phyloP scores from a whole-genome alignment of 2,113 vertebrate species.

The Scortum barcoo region DNA sequence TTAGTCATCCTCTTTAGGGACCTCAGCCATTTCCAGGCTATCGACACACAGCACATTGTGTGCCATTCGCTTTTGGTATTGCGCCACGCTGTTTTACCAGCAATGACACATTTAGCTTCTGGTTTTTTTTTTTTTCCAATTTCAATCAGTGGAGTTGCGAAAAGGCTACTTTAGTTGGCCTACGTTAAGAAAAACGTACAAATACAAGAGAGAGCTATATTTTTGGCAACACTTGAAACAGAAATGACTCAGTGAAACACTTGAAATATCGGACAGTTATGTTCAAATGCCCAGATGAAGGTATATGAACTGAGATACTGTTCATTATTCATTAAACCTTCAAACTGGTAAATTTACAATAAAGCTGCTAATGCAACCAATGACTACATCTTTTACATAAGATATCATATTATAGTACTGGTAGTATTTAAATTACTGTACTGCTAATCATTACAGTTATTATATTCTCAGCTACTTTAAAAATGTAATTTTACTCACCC shows the following conservation, averaged over 20 bases:
- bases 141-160: background rate
- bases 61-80: constrained; percentile 28
- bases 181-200: background rate
- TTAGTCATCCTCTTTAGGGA: constrained; percentile 4
- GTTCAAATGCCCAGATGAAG: background rate
- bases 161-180: background rate
- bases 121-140: constrained; percentile 16
- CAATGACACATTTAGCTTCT: constrained; percentile 3
- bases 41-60: background rate
- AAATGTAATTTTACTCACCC: background rate
- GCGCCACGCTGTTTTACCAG: background rate
- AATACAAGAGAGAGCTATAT: background rate
- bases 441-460: too few species aligned
- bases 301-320: background rate
- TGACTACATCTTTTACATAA: background rate
- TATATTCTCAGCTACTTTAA: background rate
- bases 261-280: too few species aligned
- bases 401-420: background rate
- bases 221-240: background rate
- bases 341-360: background rate
- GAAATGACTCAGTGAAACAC: background rate
- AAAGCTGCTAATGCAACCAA: background rate
- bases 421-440: background rate
- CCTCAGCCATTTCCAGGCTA: background rate
- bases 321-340: background rate